Conservation (phyloP, 2,888 invertebrate genomes). For the Cephus spinipes region DNA sequence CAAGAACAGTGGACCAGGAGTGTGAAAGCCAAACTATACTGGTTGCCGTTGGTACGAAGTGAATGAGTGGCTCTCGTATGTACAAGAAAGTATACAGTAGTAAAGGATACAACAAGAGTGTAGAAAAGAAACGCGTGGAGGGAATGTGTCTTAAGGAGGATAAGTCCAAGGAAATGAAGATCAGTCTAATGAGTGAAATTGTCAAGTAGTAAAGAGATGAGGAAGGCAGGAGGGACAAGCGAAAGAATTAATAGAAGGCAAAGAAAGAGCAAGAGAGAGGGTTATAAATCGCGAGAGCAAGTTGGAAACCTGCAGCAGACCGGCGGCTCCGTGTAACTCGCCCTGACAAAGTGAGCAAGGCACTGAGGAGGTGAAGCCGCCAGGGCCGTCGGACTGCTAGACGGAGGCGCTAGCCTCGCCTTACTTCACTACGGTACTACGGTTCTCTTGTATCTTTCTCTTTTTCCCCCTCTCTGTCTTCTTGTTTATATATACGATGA, state of each 20-base stretch:
- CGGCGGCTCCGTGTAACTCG: background rate
- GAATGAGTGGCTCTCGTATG: background rate
- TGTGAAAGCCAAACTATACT: background rate
- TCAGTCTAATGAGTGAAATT: background rate
- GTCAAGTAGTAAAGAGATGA: background rate
- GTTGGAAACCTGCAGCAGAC: background rate
- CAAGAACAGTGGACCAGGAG: background rate
- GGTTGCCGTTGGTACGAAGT: background rate
- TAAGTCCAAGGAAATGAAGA: background rate
- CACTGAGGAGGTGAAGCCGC: slow-evolving; percentile 1
- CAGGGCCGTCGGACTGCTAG: slow-evolving; percentile 24
- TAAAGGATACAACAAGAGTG: background rate
- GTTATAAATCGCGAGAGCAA: background rate
- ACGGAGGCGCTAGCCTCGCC: slow-evolving; percentile 32
- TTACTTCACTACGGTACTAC: slow-evolving; percentile 36
- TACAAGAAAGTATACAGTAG: background rate
- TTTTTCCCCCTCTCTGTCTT: background rate
- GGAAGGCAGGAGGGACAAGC: background rate
- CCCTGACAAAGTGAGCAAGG: slow-evolving; percentile 9
- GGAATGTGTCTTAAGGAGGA: background rate
- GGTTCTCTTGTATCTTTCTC: slow-evolving; percentile 4
- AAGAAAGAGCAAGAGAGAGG: background rate
- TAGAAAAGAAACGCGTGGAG: background rate
- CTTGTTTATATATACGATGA: background rate
- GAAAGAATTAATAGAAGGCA: background rate